Percentiles rank a stretch among this genome's conserved stretches.
Evolutionary conservation across 2,888 invertebrate species (phyloP).

Genomic region (Pherbina coryleti): DNA sequence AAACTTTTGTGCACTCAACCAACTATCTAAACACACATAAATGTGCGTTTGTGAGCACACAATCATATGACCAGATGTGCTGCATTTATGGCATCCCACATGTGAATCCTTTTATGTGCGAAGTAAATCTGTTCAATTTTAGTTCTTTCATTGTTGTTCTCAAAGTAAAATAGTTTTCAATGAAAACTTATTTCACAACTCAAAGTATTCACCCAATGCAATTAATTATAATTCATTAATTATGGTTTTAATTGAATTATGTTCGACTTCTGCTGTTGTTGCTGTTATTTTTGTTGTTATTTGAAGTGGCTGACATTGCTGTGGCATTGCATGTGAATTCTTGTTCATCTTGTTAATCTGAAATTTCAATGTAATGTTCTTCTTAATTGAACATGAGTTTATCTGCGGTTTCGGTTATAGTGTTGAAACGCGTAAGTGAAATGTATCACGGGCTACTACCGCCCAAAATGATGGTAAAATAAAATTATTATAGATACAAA

Average conservation of each 20-base stretch:
- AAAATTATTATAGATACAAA: no score
- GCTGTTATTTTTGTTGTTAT: background rate
- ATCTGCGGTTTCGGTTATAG: background rate
- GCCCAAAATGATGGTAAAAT: no score
- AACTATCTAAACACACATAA: no score
- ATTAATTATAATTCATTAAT: slow-evolving; percentile 36
- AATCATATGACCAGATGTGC: no score
- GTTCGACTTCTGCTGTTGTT: slow-evolving; percentile 2
- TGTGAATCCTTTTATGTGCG: background rate
- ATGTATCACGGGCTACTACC: no score
- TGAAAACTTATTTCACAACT: background rate
- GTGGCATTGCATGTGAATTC: slow-evolving; percentile 1
- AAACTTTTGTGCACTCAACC: no score
- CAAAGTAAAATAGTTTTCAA: background rate
- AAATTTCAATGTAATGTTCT: slow-evolving; percentile 13
- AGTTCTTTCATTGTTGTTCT: background rate
- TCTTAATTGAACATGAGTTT: slow-evolving; percentile 21
- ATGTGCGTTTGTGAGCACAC: no score
- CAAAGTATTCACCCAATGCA: background rate
- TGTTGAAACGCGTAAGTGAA: background rate
- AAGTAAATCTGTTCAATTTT: background rate
- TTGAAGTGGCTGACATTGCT: slow-evolving; percentile 1
- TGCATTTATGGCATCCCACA: background rate
- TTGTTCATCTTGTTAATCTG: background rate
- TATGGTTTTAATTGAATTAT: slow-evolving; percentile 29